Evolutionary conservation across 2,888 invertebrate species (phyloP), one percentile per base, ranked within the genome.

Genomic region (Luperina testacea): DNA sequence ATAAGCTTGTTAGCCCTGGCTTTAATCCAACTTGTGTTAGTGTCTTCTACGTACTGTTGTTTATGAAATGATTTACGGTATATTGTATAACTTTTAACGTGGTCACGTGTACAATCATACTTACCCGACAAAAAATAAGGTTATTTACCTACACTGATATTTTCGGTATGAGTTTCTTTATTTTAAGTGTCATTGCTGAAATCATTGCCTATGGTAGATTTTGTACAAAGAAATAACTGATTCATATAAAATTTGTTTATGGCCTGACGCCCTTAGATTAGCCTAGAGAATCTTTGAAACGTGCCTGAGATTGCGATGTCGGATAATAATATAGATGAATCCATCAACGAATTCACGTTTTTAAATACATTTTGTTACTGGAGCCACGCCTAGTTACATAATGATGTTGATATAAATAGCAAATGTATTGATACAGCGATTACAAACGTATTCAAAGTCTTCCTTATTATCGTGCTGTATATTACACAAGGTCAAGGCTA

Each of bases 401-500:
- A 89, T 80, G 70, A 75, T 82, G 77, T 87, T 82, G 83, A 82
- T 87, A 84, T 82, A 82, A 77, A 87, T 86, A 87, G 80, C 77
- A 88, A 85, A 87, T 88, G 82, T 88, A 89, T 88, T 88, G 88
- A 88, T 84, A 88, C 78, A 86, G 75, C 83, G 85, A 88, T 90
- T 91, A 89, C 88, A 88, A 87, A 90, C 89, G 90, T 90, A 90
- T 91, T 91, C 90, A 89, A 91, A 90, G 92, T 92, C 92, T 92
- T 92, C 92, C 94, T 94, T 93, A 94, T 94, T 94, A 93, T 93
- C 91, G 88, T 90, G 89, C 89, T 92, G 90, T 92, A 91, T 91
- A 89, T 90, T 89, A 85, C 87, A 89, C 93, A 94, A 94, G 94
- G 95, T 94, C 95, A 95, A 94, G 94, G 95, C 90, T 93, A 91